Evolutionary conservation across 2,888 invertebrate species (phyloP), one percentile per base, ranked within the genome.

Genomic region (Oegoconia quadripuncta): DNA sequence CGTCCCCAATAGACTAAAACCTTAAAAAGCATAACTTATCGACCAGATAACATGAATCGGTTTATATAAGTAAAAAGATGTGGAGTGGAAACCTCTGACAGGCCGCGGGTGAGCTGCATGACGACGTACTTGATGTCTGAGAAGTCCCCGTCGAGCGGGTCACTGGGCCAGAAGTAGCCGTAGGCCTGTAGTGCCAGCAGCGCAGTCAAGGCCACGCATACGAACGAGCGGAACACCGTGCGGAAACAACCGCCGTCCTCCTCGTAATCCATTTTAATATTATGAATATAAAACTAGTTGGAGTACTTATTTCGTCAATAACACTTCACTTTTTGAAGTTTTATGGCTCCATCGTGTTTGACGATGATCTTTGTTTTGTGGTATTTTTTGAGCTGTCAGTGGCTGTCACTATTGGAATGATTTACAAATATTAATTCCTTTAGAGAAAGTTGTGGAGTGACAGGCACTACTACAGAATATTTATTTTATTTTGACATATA

Each of bases 51-150:
- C n/a, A n/a, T n/a, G n/a, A n/a, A 8, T 20, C 20, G 8, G 20
- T 20, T 8, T 8, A 20, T 29, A 23, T 6, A 14, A 16, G 25
- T 30, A 12, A 16, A n/a, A 16, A 2, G 27, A 20, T n/a, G 13
- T n/a, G n/a, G n/a, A n/a, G n/a, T 31, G 36, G 15, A 17, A 42
- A 81, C 86, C 75, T 84, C 83, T 2, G 78, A 56, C 12, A 87
- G 54, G 5, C 77, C 77, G 33, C 67, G 61, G 0, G 76, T 69
- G 3, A 87, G 72, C 48, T 86, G 82, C 71, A 74, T 66, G 7
- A 86, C 70, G 22, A 81, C 70, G 37, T 79, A 74, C 45, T 81
- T 81, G 35, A 84, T 65, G 12, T 83, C 79, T 0, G 72, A 64
- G 46, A 84, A 69, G 35, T 75, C 73, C 6, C 71, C 74, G 1